phyloP scores from a whole-genome alignment of 2,797 vertebrate genomes.

The Sardinella longiceps region DNA sequence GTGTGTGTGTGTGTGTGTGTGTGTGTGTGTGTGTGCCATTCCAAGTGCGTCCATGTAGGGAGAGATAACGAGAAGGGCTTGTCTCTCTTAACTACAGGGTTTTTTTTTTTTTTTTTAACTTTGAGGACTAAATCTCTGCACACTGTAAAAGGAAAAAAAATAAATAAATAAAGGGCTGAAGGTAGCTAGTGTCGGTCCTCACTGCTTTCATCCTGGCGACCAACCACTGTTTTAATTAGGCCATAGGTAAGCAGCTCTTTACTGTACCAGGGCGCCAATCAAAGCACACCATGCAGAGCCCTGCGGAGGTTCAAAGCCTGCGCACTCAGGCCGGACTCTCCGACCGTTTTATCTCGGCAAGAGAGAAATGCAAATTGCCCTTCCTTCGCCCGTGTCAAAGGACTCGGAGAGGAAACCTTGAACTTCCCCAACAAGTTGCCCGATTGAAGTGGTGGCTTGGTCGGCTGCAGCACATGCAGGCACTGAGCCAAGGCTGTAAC shows the following conservation, averaged over 20 bases:
- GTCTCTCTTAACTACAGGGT: not conserved
- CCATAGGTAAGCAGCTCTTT: conserved; percentile 73
- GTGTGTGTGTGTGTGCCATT: not conserved
- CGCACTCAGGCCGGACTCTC: conserved; percentile 71
- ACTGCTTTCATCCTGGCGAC: conserved; percentile 53
- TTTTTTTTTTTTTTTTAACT: not conserved
- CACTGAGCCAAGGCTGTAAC: conserved; percentile 36
- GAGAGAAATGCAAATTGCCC: conserved; percentile 79
- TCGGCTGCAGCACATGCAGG: not conserved
- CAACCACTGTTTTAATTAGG: conserved; percentile 73
- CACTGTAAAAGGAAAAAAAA: not conserved
- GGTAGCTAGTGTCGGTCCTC: conserved; percentile 27
- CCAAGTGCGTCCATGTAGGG: not conserved
- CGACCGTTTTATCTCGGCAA: conserved; percentile 72
- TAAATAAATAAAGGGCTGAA: not conserved
- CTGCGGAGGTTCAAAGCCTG: conserved; percentile 74
- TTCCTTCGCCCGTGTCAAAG: conserved; percentile 58
- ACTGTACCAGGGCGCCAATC: conserved; percentile 73
- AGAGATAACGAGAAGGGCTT: not conserved
- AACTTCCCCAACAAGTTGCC: conserved; percentile 29
- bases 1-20: not conserved
- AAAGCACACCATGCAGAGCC: conserved; percentile 80
- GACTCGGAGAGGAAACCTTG: conserved; percentile 29
- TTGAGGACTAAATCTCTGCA: not conserved
- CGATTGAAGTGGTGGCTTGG: not conserved